Evolutionary conservation across 30 jellyfish, hydroid and myxozoan species (phyloP).

Genomic region (Aurelia coerulea): DNA sequence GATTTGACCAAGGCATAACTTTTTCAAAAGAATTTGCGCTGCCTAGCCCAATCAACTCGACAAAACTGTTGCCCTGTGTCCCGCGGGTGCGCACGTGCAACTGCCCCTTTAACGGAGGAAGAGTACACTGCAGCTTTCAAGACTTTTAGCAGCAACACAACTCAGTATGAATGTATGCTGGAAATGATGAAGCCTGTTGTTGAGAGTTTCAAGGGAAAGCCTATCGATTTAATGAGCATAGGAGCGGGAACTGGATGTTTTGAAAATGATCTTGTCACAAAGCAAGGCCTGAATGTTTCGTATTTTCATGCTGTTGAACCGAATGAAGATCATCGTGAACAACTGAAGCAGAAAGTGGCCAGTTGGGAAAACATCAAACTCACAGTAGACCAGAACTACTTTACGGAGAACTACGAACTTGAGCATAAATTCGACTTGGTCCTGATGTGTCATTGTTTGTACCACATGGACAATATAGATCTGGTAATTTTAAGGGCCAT

Average conservation of each 20-base stretch:
- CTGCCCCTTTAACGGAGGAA: too few species aligned
- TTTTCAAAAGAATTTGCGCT: too few species aligned
- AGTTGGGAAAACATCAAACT: conserved; percentile 33
- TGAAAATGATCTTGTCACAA: conserved; percentile 13
- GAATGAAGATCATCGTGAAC: neutral
- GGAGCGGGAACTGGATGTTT: conserved; percentile 35
- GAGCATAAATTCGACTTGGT: conserved; percentile 47
- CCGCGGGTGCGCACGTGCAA: too few species aligned
- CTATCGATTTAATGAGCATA: conserved; percentile 46
- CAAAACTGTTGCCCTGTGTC: too few species aligned
- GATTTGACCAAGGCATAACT: too few species aligned
- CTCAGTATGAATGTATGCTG: conserved; percentile 17
- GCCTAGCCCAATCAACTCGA: too few species aligned
- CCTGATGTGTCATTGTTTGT: conserved; percentile 59
- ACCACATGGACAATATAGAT: conserved; percentile 26
- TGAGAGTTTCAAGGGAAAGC: conserved; percentile 35
- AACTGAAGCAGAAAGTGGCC: conserved; percentile 7
- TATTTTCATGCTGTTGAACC: conserved; percentile 54
- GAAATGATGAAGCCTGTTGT: conserved; percentile 13
- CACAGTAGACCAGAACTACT: conserved; percentile 21
- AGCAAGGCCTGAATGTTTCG: conserved; percentile 12
- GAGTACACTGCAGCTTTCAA: too few species aligned
- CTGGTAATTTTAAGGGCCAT: conserved; percentile 18
- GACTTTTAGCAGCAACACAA: neutral
- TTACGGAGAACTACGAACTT: conserved; percentile 19